Conservation (phyloP, 2,113 vertebrate genomes). For the Cyanoramphus novaezelandiae region DNA sequence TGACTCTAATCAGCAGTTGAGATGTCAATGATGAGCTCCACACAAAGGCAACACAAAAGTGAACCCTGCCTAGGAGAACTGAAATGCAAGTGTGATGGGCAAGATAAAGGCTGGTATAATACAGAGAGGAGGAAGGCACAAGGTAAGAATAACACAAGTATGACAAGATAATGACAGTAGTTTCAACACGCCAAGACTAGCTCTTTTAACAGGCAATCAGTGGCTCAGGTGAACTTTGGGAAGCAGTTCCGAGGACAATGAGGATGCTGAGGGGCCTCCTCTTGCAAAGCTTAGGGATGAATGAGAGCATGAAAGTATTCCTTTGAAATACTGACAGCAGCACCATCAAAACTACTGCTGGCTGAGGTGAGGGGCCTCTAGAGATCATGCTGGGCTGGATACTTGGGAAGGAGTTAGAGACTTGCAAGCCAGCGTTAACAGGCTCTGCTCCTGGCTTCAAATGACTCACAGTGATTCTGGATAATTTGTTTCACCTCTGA, state of each 20-base stretch:
- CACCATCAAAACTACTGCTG: background rate
- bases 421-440: background rate
- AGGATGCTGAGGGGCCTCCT: background rate
- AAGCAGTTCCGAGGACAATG: background rate
- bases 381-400: background rate
- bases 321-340: background rate
- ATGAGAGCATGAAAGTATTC: background rate
- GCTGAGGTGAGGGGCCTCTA: accelerated
- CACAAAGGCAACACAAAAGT: constrained; percentile 7
- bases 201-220: background rate
- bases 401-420: background rate
- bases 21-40: background rate
- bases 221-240: background rate
- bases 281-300: background rate
- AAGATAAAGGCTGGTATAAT: constrained; percentile 30
- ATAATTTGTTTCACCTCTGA: background rate
- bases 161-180: background rate
- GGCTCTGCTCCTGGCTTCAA: background rate
- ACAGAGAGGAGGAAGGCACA: background rate
- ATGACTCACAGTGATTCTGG: background rate
- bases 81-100: background rate
- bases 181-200: background rate
- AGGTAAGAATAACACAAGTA: background rate
- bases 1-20: background rate
- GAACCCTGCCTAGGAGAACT: constrained; percentile 38